phyloP scores from a whole-genome alignment of 2,888 invertebrate species.

The Diarsia rubi region DNA sequence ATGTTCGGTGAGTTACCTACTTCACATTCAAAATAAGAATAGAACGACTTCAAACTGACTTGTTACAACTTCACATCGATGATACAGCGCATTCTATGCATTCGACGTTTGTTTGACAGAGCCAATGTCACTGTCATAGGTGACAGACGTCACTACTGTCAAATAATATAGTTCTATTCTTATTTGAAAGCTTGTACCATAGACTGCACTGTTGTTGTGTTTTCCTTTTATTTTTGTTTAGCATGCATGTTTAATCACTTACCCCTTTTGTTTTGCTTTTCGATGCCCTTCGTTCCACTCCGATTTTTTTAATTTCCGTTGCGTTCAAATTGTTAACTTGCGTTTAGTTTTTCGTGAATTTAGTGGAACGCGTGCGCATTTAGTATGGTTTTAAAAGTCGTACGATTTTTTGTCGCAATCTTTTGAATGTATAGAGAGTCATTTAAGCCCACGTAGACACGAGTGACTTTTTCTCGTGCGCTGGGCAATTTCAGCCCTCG shows the following conservation, averaged over 20 bases:
- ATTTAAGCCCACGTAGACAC: background rate
- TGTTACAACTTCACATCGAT: background rate
- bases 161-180: conserved; percentile 33
- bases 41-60: conserved; percentile 2
- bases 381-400: conserved; percentile 30
- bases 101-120: conserved; percentile 19
- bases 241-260: conserved; percentile 63
- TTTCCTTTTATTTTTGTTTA: conserved; percentile 33
- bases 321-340: conserved; percentile 12
- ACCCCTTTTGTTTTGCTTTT: conserved; percentile 44
- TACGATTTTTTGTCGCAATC: conserved; percentile 55
- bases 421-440: background rate
- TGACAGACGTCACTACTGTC: conserved; percentile 24
- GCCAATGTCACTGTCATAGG: conserved; percentile 19
- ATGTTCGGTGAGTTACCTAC: conserved; percentile 31
- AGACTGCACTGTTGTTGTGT: conserved; percentile 44
- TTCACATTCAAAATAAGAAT: conserved; percentile 31
- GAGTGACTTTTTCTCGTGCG: background rate
- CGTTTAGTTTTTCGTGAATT: conserved; percentile 33
- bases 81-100: background rate
- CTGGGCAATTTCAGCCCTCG: background rate
- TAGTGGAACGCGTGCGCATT: conserved; percentile 65
- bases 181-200: conserved; percentile 25
- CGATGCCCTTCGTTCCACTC: conserved; percentile 61
- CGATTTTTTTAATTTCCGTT: conserved; percentile 9